phyloP scores from a whole-genome alignment of 2,888 invertebrate species.

The Iselma pallidipennis region DNA sequence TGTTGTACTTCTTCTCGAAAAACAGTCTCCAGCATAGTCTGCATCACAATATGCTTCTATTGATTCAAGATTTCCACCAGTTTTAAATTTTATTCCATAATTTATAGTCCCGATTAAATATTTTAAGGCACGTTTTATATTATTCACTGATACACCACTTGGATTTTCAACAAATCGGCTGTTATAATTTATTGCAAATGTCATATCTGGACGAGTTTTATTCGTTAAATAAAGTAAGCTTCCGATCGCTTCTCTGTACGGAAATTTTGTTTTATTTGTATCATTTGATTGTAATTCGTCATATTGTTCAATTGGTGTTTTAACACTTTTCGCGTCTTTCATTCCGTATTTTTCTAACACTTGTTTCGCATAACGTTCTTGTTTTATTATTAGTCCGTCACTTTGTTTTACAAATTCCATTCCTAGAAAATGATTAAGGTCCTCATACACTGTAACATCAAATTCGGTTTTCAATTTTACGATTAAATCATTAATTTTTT shows the following conservation, averaged over 20 bases:
- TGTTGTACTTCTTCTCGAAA: constrained; percentile 35
- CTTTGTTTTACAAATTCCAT: no score
- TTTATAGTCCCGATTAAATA: constrained; percentile 11
- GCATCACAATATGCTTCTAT: constrained; percentile 13
- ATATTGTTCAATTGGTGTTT: no score
- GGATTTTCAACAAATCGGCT: constrained; percentile 25
- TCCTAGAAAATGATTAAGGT: no score
- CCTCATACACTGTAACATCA: neutral
- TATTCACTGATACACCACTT: neutral
- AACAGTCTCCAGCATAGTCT: constrained; percentile 16
- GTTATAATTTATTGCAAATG: constrained; percentile 29
- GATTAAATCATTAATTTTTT: constrained; percentile 24
- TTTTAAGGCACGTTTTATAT: constrained; percentile 18
- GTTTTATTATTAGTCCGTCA: no score
- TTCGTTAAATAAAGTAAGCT: constrained; percentile 30
- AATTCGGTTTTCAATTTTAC: constrained; percentile 14
- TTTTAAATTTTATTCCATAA: neutral
- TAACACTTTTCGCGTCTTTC: no score
- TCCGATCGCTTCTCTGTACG: constrained; percentile 35
- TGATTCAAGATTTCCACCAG: neutral
- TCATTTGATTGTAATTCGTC: no score
- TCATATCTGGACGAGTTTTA: constrained; percentile 34
- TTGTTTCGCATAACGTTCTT: no score
- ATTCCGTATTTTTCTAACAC: no score
- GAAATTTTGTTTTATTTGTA: no score